Percentiles rank a stretch among this genome's conserved stretches.
Evolutionary conservation across 2,797 vertebrate genomes (phyloP).

Genomic region (Bovichtus variegatus): DNA sequence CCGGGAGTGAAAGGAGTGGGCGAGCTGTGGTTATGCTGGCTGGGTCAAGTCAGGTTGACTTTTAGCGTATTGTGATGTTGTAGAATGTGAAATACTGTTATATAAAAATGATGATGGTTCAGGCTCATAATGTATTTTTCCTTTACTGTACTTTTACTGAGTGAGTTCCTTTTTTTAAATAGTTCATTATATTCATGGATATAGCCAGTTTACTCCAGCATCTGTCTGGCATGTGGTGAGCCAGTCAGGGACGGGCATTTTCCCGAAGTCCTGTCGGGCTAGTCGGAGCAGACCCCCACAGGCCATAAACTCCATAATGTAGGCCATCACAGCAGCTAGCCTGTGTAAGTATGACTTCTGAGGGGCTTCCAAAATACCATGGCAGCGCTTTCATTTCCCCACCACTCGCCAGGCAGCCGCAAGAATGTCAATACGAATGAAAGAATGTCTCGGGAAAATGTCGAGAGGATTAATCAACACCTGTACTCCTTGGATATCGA

Average conservation of each 20-base stretch:
- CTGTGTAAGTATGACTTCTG: slow-evolving; percentile 70
- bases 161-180: slow-evolving; percentile 5
- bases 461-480: slow-evolving; percentile 86
- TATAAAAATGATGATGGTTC: slow-evolving; percentile 11
- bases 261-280: slow-evolving; percentile 45
- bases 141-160: slow-evolving; percentile 9
- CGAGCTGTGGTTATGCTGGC: slow-evolving; percentile 31
- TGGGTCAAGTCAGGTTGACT: slow-evolving; percentile 35
- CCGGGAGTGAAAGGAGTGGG: slow-evolving; percentile 35
- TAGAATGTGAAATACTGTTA: slow-evolving; percentile 32
- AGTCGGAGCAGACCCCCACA: slow-evolving; percentile 63
- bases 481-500: slow-evolving; percentile 88
- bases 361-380: slow-evolving; percentile 78
- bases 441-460: slow-evolving; percentile 83
- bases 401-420: slow-evolving; percentile 53
- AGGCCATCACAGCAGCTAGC: slow-evolving; percentile 73
- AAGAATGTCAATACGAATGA: slow-evolving; percentile 82
- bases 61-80: slow-evolving; percentile 25
- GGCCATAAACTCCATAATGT: slow-evolving; percentile 78
- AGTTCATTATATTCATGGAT: slow-evolving; percentile 14
- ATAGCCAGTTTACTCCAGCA: not conserved
- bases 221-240: slow-evolving; percentile 42
- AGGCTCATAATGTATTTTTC: slow-evolving; percentile 21
- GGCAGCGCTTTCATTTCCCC: slow-evolving; percentile 69
- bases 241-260: slow-evolving; percentile 44